Percentiles rank a stretch among this genome's conserved stretches.
These are phyloP conservation scores for Peucedramus taeniatus DNA, from an alignment of 2,113 vertebrate species.

Conservation along the genomic window DNA sequence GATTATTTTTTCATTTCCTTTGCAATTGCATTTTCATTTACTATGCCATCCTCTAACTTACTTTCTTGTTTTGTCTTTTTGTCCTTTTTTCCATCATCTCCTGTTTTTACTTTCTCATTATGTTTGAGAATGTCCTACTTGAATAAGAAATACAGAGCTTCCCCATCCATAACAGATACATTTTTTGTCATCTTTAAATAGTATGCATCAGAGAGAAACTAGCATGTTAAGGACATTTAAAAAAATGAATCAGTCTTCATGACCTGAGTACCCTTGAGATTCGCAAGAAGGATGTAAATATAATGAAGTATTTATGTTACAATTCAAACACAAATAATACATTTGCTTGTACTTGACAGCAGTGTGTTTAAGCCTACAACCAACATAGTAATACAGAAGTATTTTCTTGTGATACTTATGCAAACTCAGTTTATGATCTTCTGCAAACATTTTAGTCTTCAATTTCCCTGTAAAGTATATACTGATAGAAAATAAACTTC, in stretches of 20 bases:
- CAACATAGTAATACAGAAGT: background rate
- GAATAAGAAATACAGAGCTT: background rate
- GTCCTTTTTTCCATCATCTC: background rate
- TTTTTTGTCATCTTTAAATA: background rate
- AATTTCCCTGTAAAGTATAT: background rate
- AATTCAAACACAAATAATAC: slow-evolving; percentile 30
- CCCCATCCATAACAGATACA: background rate
- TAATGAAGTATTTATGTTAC: slow-evolving; percentile 54
- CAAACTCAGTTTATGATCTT: background rate
- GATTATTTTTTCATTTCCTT: slow-evolving; percentile 16
- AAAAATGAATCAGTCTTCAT: background rate
- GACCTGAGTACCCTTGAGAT: slow-evolving; percentile 25
- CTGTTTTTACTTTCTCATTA: background rate
- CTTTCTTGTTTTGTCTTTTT: background rate
- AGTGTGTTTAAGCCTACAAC: background rate
- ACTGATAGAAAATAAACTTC: background rate
- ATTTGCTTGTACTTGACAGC: slow-evolving; percentile 20
- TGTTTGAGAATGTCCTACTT: background rate
- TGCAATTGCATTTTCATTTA: slow-evolving; percentile 22
- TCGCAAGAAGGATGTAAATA: slow-evolving; percentile 10
- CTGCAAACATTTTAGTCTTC: background rate
- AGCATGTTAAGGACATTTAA: background rate
- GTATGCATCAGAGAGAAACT: background rate
- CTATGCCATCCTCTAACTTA: background rate
- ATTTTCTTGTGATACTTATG: background rate